These are phyloP conservation scores for Polypedilum vanderplanki DNA, from an alignment of 1,140 invertebrate species.

Conservation along the genomic window DNA sequence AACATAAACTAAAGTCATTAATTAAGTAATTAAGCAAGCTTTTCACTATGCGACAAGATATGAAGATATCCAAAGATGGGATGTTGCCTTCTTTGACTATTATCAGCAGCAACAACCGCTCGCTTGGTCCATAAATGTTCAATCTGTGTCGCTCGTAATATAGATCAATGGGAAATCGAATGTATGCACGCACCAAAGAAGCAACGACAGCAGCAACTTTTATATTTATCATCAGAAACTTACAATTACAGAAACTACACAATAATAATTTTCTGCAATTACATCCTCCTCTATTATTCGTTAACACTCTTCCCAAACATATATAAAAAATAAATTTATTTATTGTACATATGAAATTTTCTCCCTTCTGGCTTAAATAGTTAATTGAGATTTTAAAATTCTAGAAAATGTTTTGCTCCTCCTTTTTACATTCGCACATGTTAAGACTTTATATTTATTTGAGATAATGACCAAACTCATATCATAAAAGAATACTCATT, in stretches of 20 bases:
- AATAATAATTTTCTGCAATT: conserved; percentile 18
- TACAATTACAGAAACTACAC: neutral
- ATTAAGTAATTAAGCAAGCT: conserved; percentile 3
- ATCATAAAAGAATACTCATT: too few relatives aligned
- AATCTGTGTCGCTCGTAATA: neutral
- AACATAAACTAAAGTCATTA: neutral
- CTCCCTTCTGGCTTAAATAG: neutral
- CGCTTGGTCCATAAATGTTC: neutral
- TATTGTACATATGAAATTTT: neutral
- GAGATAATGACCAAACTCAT: too few relatives aligned
- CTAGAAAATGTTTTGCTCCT: neutral
- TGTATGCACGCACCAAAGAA: neutral
- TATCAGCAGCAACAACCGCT: neutral
- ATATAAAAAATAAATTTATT: neutral
- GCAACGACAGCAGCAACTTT: neutral
- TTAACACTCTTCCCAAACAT: neutral
- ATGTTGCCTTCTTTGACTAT: neutral
- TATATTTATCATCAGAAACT: neutral
- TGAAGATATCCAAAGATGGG: conserved; percentile 4
- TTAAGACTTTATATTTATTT: too few relatives aligned
- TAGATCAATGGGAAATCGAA: neutral
- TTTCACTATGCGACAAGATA: neutral
- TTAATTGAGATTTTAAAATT: neutral
- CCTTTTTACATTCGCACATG: neutral
- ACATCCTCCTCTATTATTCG: neutral